Conservation (phyloP, 1,140 invertebrate species). For the Acromyrmex charruanus region DNA sequence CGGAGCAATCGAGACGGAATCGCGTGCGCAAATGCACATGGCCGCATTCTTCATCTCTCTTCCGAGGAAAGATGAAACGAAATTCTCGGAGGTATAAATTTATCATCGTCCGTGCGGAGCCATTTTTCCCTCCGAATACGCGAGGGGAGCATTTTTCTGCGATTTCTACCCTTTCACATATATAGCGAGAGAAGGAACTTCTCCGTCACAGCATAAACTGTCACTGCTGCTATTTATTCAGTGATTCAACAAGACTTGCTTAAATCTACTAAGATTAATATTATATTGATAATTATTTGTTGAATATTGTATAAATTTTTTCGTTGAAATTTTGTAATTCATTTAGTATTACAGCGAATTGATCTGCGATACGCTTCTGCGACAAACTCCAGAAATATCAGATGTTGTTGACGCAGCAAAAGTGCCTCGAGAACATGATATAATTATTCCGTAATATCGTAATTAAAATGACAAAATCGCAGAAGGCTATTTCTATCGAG, state of each 20-base stretch:
- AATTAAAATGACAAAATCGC: not conserved
- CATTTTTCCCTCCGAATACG: conserved; percentile 20
- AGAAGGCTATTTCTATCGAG: not conserved
- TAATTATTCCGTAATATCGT: not conserved
- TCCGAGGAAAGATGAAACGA: conserved; percentile 25
- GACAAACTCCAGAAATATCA: conserved; percentile 68
- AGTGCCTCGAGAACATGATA: not conserved
- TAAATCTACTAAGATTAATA: not conserved
- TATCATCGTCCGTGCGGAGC: conserved; percentile 26
- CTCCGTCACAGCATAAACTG: not conserved
- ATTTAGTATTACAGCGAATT: not conserved
- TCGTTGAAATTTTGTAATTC: not conserved
- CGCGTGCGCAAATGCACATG: not conserved
- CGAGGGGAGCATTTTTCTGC: conserved; percentile 69
- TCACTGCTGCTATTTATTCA: conserved; percentile 10
- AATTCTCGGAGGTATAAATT: conserved; percentile 47
- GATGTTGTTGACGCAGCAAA: conserved; percentile 67
- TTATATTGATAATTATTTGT: not conserved
- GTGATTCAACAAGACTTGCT: not conserved
- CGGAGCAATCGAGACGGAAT: not conserved
- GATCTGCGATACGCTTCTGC: conserved; percentile 17
- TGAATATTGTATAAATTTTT: not conserved
- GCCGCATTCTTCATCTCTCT: conserved; percentile 14
- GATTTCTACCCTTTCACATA: conserved; percentile 68
- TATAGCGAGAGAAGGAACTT: conserved; percentile 27